These are phyloP conservation scores for Cacajao melanocephalus DNA, from an alignment of 2,797 vertebrate species.

Conservation along the genomic window DNA sequence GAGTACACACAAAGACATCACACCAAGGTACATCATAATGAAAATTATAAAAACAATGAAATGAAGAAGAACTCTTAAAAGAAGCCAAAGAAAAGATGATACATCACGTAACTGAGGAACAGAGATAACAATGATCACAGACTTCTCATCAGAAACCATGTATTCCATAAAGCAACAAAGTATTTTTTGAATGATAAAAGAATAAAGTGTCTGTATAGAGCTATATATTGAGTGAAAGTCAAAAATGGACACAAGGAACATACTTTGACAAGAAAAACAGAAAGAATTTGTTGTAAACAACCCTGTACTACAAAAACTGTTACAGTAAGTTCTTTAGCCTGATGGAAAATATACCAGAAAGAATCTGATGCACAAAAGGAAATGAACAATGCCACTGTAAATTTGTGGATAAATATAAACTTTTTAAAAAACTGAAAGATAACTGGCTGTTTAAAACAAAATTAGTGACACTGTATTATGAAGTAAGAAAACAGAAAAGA, in stretches of 20 bases:
- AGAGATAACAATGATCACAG: not conserved
- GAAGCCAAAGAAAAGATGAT: not conserved
- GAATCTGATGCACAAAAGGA: not conserved
- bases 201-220: not conserved
- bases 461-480: not conserved
- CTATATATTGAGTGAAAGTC: not conserved
- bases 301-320: not conserved
- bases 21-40: not conserved
- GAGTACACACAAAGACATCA: not conserved
- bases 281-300: conserved; percentile 14
- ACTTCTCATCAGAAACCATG: not conserved
- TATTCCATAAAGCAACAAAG: not conserved
- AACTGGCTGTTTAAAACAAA: conserved; percentile 20
- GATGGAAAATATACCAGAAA: not conserved
- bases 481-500: conserved; percentile 13
- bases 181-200: not conserved
- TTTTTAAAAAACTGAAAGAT: conserved; percentile 2
- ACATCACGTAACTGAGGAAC: not conserved
- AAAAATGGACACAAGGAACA: not conserved
- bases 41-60: not conserved
- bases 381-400: not conserved
- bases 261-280: not conserved
- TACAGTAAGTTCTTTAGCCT: not conserved
- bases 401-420: not conserved
- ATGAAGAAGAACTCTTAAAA: not conserved